Evolutionary conservation across 2,797 vertebrate species (phyloP).

Genomic region (Champsocephalus gunnari): DNA sequence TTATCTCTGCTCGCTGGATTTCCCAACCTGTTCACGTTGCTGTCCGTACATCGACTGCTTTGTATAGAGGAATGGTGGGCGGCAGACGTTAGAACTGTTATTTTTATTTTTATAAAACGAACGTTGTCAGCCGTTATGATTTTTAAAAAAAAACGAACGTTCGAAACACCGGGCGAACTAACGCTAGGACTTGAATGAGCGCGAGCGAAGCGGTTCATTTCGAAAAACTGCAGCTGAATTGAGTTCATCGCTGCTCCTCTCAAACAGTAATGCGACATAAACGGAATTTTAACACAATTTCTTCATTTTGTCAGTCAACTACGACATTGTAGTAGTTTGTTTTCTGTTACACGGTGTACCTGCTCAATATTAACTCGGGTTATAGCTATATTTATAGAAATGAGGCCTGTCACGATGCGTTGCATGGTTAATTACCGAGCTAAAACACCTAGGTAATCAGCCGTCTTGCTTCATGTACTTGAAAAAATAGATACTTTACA

Average conservation of each 20-base stretch:
- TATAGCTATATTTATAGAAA: not conserved
- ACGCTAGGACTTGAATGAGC: not conserved
- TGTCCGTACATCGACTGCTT: not conserved
- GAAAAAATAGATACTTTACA: not conserved
- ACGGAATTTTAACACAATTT: not conserved
- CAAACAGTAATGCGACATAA: slow-evolving; percentile 64
- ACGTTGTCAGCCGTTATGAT: not conserved
- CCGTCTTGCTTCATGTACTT: not conserved
- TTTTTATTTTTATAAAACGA: no score
- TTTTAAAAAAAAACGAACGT: not conserved
- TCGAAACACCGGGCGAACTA: not conserved
- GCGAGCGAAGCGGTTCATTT: slow-evolving; percentile 17
- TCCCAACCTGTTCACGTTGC: slow-evolving; percentile 52
- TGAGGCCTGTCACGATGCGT: slow-evolving; percentile 54
- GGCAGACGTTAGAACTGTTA: not conserved
- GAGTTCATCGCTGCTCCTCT: slow-evolving; percentile 47
- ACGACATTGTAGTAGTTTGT: rapidly evolving
- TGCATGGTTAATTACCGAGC: not conserved
- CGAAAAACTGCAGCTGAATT: slow-evolving; percentile 29
- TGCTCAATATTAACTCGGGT: not conserved
- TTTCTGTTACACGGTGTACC: not conserved
- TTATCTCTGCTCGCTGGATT: slow-evolving; percentile 54
- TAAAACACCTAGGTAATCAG: slow-evolving; percentile 19
- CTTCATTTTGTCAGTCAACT: not conserved
- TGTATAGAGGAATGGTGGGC: not conserved